phyloP scores from a whole-genome alignment of 2,888 invertebrate species.

The Serripes groenlandicus region DNA sequence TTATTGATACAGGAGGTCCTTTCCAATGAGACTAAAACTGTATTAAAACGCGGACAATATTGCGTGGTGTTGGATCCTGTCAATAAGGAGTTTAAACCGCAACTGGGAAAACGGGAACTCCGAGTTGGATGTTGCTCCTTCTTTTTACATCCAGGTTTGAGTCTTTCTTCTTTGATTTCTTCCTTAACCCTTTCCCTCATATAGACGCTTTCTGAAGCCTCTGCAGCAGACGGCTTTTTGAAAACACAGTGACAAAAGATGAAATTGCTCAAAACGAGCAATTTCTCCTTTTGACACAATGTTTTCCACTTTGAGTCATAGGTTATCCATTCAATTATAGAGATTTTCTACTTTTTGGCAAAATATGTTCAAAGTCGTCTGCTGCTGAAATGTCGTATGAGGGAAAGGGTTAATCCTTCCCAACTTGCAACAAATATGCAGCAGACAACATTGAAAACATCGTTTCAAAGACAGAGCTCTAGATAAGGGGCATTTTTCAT shows the following conservation, averaged over 20 bases:
- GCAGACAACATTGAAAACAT: no score
- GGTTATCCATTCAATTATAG: neutral
- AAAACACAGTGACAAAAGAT: neutral
- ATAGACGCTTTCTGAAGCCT: no score
- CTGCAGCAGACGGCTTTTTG: no score
- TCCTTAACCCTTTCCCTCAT: no score
- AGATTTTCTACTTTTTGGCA: no score
- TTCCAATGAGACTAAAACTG: constrained; percentile 69
- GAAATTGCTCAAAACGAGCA: neutral
- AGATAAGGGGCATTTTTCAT: no score
- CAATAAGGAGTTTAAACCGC: constrained; percentile 73
- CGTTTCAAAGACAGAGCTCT: no score
- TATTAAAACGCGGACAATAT: constrained; percentile 79
- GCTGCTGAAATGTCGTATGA: no score
- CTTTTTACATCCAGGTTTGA: constrained; percentile 82
- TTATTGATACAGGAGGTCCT: constrained; percentile 70
- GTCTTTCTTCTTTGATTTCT: neutral
- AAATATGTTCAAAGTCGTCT: no score
- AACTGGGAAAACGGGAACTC: constrained; percentile 76
- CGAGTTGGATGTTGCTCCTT: constrained; percentile 78
- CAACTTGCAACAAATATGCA: no score
- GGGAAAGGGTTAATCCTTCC: no score
- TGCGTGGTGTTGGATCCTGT: constrained; percentile 80
- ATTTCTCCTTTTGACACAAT: neutral
- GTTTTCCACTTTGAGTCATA: neutral